Evolutionary conservation across 2,113 vertebrate species (phyloP).

Genomic region (Lasiurus cinereus): DNA sequence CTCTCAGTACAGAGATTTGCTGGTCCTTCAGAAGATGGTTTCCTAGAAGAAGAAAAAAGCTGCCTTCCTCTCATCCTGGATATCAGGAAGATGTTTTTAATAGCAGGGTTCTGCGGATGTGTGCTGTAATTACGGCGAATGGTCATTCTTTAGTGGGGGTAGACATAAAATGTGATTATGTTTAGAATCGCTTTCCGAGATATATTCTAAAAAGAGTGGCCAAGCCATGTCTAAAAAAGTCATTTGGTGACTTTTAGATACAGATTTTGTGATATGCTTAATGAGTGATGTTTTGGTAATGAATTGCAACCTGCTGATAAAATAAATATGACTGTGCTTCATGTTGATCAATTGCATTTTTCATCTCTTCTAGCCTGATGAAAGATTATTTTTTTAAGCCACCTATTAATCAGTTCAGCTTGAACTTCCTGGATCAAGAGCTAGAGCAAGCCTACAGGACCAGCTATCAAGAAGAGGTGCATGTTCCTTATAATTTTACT

Average conservation of each 20-base stretch:
- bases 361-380: constrained; percentile 92
- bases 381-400: constrained; percentile 99
- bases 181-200: neutral
- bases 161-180: neutral
- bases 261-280: neutral
- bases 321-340: neutral
- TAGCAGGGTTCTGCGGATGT: neutral
- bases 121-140: neutral
- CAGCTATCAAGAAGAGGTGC: constrained; percentile 97
- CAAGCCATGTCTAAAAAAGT: neutral
- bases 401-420: constrained; percentile 97
- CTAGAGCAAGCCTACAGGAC: constrained; percentile 94
- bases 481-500: constrained; percentile 18
- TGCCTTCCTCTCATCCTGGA: neutral
- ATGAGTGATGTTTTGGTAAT: neutral
- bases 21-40: neutral
- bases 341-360: neutral
- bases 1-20: neutral
- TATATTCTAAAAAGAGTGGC: neutral
- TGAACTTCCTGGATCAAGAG: constrained; percentile 95
- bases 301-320: neutral
- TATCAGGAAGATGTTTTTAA: neutral
- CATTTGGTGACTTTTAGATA: neutral
- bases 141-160: neutral
- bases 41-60: constrained; percentile 1